Percentiles rank a stretch among this genome's conserved stretches.
phyloP scores from a whole-genome alignment of 2,888 invertebrate genomes.

The Tholera decimalis region DNA sequence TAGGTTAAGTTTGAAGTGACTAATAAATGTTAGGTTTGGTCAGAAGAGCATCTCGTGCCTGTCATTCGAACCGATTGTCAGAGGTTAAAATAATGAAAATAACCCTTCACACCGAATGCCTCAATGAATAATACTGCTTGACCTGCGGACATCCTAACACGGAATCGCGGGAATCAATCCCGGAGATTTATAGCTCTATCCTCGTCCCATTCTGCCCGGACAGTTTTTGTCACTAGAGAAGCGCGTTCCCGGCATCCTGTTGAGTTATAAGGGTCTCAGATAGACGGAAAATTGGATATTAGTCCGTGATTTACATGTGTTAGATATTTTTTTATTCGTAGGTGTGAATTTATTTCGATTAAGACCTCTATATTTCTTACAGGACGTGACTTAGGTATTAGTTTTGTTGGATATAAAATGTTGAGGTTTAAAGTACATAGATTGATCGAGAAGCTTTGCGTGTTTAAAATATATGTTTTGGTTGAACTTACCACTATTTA shows the following conservation, averaged over 20 bases:
- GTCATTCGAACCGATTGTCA: conserved; percentile 1
- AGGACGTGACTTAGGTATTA: conserved; percentile 2
- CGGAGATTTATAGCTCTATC: conserved; percentile 74
- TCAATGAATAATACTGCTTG: conserved; percentile 68
- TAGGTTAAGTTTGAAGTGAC: too few relatives aligned
- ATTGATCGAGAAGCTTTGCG: neutral
- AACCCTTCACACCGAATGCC: conserved; percentile 42
- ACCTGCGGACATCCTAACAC: conserved; percentile 67
- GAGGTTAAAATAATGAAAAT: conserved; percentile 50
- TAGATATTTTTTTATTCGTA: conserved; percentile 61
- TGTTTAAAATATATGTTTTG: neutral
- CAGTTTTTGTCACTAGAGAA: conserved; percentile 73
- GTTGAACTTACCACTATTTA: too few relatives aligned
- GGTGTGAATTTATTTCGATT: conserved; percentile 57
- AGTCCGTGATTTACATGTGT: conserved; percentile 71
- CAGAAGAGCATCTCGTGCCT: neutral
- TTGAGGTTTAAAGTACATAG: neutral
- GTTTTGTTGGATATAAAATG: conserved; percentile 4
- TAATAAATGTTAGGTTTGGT: neutral
- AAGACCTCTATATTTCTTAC: conserved; percentile 41
- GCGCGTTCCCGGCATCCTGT: conserved; percentile 58
- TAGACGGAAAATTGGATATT: conserved; percentile 73
- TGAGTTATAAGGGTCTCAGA: conserved; percentile 74
- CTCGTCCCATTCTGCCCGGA: conserved; percentile 67
- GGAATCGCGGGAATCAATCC: conserved; percentile 72